Evolutionary conservation across 2,888 invertebrate species (phyloP).

Genomic region (Thumatha senex): DNA sequence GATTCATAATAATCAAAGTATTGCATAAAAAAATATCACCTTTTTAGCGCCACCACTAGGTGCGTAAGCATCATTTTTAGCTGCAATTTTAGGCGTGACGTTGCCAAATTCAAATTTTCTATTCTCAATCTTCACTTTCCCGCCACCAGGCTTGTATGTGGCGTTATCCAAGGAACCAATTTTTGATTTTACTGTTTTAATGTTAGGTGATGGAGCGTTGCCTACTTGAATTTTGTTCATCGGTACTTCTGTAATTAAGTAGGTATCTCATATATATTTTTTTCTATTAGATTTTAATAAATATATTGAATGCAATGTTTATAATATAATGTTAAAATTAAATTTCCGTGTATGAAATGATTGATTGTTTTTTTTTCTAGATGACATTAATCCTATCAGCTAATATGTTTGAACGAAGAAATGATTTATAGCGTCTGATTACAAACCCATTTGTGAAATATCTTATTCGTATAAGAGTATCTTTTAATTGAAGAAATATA

Average conservation of each 20-base stretch:
- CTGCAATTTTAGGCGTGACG: conserved; percentile 93
- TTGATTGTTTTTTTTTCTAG: too few species aligned
- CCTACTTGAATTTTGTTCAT: conserved; percentile 98
- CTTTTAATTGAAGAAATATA: too few species aligned
- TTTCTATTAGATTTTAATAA: too few species aligned
- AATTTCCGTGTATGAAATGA: too few species aligned
- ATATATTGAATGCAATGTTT: conserved; percentile 45
- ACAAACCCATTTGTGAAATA: too few species aligned
- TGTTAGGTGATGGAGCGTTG: conserved; percentile 94
- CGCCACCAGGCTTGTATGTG: conserved; percentile 94
- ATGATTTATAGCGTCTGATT: too few species aligned
- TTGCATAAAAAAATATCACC: conserved; percentile 72
- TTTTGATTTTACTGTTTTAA: conserved; percentile 95
- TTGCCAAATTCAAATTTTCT: conserved; percentile 93
- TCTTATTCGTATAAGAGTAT: too few species aligned
- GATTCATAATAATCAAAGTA: too few species aligned
- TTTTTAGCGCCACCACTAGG: conserved; percentile 96
- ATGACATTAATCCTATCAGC: too few species aligned
- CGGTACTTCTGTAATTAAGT: conserved; percentile 87
- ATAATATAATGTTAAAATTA: too few species aligned
- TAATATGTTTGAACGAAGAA: too few species aligned
- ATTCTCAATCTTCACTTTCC: conserved; percentile 93
- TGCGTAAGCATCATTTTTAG: conserved; percentile 94
- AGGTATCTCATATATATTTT: not conserved
- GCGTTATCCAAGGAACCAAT: conserved; percentile 96